phyloP scores from a whole-genome alignment of 2,888 invertebrate species.

The Hypena proboscidalis region DNA sequence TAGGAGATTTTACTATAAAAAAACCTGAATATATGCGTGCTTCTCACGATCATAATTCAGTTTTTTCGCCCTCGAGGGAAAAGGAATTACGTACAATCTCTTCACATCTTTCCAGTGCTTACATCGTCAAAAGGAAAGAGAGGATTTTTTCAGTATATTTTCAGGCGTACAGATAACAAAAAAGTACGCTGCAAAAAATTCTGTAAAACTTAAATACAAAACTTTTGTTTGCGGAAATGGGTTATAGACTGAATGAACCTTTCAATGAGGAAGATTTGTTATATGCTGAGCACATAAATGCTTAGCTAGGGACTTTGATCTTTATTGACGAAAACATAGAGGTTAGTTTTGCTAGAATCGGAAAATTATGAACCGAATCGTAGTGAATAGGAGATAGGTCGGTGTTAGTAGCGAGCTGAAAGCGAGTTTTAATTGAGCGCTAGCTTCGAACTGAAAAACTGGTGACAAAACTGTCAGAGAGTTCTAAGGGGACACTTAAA shows the following conservation, averaged over 20 bases:
- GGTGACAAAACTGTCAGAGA: not conserved
- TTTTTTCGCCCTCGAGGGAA: not conserved
- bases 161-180: slow-evolving; percentile 3
- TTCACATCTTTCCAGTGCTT: slow-evolving; percentile 6
- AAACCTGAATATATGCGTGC: slow-evolving; percentile 8
- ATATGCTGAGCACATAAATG: no score
- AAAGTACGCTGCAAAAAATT: no score
- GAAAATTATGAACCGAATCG: no score
- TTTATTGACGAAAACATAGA: no score
- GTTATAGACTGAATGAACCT: no score
- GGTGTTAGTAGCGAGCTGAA: slow-evolving; percentile 4
- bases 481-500: no score
- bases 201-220: not conserved
- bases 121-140: not conserved
- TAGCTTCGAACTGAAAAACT: slow-evolving; percentile 12
- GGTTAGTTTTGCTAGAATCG: no score
- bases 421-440: slow-evolving; percentile 10
- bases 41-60: slow-evolving; percentile 6
- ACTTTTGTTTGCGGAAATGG: no score
- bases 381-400: slow-evolving; percentile 2
- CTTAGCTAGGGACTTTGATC: no score
- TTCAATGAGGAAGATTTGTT: no score
- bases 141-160: slow-evolving; percentile 1
- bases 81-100: slow-evolving; percentile 5
- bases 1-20: no score